These are phyloP conservation scores for Octonoba sinensis DNA, from an alignment of 2,888 invertebrate genomes.

Conservation along the genomic window DNA sequence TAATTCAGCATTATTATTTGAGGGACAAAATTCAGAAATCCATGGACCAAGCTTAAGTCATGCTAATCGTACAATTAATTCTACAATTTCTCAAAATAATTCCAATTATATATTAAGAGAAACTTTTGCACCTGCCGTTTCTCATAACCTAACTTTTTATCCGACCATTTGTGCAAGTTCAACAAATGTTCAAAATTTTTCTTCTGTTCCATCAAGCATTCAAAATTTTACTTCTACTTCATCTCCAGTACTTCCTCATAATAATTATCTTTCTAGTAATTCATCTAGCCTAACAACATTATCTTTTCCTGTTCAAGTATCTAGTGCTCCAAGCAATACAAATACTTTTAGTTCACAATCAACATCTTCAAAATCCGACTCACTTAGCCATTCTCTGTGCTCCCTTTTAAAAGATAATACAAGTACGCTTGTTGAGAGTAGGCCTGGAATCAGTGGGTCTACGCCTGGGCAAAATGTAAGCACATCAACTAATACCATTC, in stretches of 20 bases:
- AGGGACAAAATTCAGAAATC: constrained; percentile 14
- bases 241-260: constrained; percentile 15
- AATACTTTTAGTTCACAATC: constrained; percentile 25
- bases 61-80: constrained; percentile 13
- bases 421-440: constrained; percentile 31
- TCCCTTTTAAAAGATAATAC: constrained; percentile 54
- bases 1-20: constrained; percentile 28
- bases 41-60: constrained; percentile 24
- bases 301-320: constrained; percentile 27
- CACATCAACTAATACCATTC: constrained; percentile 41
- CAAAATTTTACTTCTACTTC: constrained; percentile 39
- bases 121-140: constrained; percentile 12
- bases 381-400: constrained; percentile 53
- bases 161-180: constrained; percentile 36
- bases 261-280: constrained; percentile 29
- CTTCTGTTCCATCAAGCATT: constrained; percentile 12
- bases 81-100: constrained; percentile 23
- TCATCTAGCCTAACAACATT: constrained; percentile 17
- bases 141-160: constrained; percentile 43
- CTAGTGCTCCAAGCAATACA: constrained; percentile 11
- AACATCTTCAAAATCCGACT: constrained; percentile 24
- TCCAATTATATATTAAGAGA: constrained; percentile 12
- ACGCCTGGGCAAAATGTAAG: constrained; percentile 9
- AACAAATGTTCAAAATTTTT: constrained; percentile 39
- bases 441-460: constrained; percentile 28